Percentiles rank a stretch among this genome's conserved stretches.
Conservation (phyloP, 1,140 invertebrate species). For the Megalopta genalis region DNA sequence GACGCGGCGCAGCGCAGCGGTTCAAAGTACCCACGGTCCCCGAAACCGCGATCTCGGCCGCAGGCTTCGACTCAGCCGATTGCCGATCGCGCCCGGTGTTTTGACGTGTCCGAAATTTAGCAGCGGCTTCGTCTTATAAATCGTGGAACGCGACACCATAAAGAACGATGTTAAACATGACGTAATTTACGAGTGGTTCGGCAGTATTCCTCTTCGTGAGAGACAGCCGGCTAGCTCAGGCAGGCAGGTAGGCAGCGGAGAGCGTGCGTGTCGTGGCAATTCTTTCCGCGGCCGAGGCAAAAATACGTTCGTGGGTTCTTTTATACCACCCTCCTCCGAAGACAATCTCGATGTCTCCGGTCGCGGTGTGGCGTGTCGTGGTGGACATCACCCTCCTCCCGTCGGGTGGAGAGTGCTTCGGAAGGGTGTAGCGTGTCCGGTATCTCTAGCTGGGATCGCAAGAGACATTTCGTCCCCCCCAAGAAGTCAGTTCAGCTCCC, state of each 20-base stretch:
- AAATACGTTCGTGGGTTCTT: constrained; percentile 61
- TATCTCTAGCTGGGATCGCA: constrained; percentile 76
- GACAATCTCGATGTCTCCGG: constrained; percentile 69
- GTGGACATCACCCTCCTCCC: constrained; percentile 68
- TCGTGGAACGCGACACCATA: constrained; percentile 34
- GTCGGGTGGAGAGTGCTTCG: constrained; percentile 48
- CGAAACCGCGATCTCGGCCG: no score
- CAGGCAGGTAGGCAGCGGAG: no score
- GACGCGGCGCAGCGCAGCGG: no score
- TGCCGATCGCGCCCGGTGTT: neutral
- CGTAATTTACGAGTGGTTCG: constrained; percentile 60
- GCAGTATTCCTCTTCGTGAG: constrained; percentile 59
- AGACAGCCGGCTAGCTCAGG: constrained; percentile 35
- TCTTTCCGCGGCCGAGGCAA: constrained; percentile 62
- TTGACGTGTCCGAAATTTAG: constrained; percentile 41
- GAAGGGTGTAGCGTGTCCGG: constrained; percentile 77
- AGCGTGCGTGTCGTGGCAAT: constrained; percentile 63
- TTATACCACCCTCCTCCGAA: constrained; percentile 59
- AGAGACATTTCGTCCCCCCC: constrained; percentile 77
- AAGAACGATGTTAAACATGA: constrained; percentile 59
- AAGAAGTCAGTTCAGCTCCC: constrained; percentile 66
- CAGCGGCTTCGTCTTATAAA: constrained; percentile 42
- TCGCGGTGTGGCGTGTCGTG: constrained; percentile 64
- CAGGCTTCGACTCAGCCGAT: no score
- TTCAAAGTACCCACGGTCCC: no score